These are phyloP conservation scores for Drosophila recens DNA, from an alignment of 2,888 invertebrate genomes.

Conservation along the genomic window DNA sequence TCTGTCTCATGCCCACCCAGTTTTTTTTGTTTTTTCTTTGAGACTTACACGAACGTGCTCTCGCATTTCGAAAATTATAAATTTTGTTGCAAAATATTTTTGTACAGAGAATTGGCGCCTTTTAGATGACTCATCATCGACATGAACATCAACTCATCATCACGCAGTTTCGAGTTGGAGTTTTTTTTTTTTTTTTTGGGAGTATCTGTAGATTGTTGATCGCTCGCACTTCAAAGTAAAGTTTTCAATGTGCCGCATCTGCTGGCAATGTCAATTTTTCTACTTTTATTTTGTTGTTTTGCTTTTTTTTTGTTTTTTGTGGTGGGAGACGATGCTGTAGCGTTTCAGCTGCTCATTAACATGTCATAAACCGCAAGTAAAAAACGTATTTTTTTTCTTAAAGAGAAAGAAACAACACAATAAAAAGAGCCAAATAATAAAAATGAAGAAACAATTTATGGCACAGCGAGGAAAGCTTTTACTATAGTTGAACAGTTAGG, in stretches of 20 bases:
- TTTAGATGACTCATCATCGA: conserved; percentile 42
- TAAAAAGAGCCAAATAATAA: conserved; percentile 13
- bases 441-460: conserved; percentile 48
- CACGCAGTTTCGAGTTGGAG: conserved; percentile 34
- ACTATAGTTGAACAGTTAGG: conserved; percentile 31
- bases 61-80: conserved; percentile 18
- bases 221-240: conserved; percentile 58
- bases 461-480: conserved; percentile 33
- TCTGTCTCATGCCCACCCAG: conserved; percentile 1
- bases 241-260: conserved; percentile 49
- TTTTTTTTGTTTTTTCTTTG: neutral
- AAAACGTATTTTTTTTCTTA: conserved; percentile 22
- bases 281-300: neutral
- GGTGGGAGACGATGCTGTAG: conserved; percentile 38
- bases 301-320: neutral
- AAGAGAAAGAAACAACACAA: conserved; percentile 4
- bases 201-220: conserved; percentile 47
- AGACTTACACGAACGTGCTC: conserved; percentile 8
- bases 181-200: conserved; percentile 19
- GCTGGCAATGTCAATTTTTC: conserved; percentile 32
- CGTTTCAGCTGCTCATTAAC: conserved; percentile 70
- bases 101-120: conserved; percentile 19
- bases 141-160: conserved; percentile 44
- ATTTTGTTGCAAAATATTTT: conserved; percentile 21
- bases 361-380: conserved; percentile 77